These are phyloP conservation scores for Beaufortia kweichowensis DNA, from an alignment of 2,113 vertebrate genomes.

Conservation along the genomic window DNA sequence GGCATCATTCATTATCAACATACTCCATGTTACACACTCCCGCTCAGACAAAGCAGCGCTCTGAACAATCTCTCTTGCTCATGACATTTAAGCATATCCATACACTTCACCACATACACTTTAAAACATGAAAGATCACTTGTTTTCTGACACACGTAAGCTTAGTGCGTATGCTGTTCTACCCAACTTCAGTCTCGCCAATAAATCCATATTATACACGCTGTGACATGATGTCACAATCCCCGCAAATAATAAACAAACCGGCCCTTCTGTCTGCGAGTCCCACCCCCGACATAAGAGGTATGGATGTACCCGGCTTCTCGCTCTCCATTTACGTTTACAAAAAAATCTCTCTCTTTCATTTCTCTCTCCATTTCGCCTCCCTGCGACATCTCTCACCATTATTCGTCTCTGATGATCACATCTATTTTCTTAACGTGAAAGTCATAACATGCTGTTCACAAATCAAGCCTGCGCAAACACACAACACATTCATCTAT, in stretches of 20 bases:
- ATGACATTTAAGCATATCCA: neutral
- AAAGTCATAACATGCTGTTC: neutral
- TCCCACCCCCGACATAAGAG: constrained; percentile 10
- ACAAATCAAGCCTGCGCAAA: neutral
- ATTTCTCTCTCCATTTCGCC: neutral
- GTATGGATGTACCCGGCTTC: neutral
- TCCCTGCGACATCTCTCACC: neutral
- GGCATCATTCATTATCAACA: no score
- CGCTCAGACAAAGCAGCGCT: neutral
- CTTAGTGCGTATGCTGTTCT: neutral
- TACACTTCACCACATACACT: neutral
- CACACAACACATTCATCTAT: constrained; percentile 1
- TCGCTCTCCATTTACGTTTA: neutral
- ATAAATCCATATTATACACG: constrained; percentile 14
- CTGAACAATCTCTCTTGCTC: neutral
- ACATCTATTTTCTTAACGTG: constrained; percentile 15
- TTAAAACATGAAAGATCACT: neutral
- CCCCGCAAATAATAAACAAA: constrained; percentile 28
- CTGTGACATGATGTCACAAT: constrained; percentile 29
- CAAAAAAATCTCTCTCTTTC: neutral
- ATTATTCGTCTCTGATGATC: neutral
- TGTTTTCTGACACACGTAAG: constrained; percentile 3
- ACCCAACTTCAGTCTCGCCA: neutral
- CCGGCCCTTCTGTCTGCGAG: neutral
- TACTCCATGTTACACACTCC: no score